These are phyloP conservation scores for Drosophila seclusa DNA, from an alignment of 2,888 invertebrate species.

Conservation along the genomic window DNA sequence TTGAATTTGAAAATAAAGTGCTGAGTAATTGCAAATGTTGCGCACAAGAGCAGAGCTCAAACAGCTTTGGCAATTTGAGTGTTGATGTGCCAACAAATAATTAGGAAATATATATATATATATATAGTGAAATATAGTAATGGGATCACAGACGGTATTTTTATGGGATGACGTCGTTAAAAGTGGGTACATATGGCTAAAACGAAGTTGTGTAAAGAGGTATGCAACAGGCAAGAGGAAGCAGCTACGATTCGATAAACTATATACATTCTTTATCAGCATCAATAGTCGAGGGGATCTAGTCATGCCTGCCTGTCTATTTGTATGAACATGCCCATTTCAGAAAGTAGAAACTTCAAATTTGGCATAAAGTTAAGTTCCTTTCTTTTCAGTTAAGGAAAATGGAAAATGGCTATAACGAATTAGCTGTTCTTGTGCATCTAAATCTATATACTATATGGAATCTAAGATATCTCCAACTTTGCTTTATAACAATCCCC, in stretches of 20 bases:
- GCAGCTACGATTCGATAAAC: not conserved
- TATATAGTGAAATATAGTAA: not conserved
- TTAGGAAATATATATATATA: not conserved
- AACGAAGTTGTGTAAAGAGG: not conserved
- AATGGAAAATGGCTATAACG: not conserved
- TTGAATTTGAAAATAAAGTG: slow-evolving; percentile 37
- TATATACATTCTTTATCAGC: not conserved
- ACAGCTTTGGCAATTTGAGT: not conserved
- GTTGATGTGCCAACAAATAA: not conserved
- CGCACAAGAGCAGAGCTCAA: slow-evolving; percentile 4
- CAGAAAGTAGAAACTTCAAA: not conserved
- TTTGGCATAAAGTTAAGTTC: not conserved
- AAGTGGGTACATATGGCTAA: not conserved
- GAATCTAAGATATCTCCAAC: not conserved
- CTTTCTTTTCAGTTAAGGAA: not conserved
- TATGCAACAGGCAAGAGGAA: not conserved
- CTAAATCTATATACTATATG: not conserved
- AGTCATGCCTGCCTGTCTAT: too few species aligned
- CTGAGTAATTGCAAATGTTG: slow-evolving; percentile 25
- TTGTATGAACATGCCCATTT: not conserved
- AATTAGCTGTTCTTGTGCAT: too few species aligned
- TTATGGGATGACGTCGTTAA: not conserved
- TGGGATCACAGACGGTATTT: not conserved
- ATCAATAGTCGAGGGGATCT: not conserved
- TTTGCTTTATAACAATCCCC: too few species aligned